Base-by-base conservation (phyloP, 2,113 vertebrate genomes). In the Xiphophorus hellerii region DNA sequence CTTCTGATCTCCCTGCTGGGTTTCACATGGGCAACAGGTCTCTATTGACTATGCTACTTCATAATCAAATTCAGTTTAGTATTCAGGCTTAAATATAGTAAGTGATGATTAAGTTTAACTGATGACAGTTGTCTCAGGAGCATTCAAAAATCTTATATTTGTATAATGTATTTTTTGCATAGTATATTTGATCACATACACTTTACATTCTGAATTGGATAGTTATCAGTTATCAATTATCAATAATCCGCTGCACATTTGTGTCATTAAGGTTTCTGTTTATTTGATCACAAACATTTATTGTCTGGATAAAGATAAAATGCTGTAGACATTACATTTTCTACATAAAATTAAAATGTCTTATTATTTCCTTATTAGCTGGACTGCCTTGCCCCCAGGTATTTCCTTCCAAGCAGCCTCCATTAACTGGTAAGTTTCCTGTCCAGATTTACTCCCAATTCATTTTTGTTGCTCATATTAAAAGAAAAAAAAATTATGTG, bases 1-100 rank as follows among this genome's bases (percentile, higher is more conserved):
- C 7, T 85, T 74, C 10, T 90, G 64, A 20, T 88, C 48, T 42
- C 77, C 15, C 74, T 89, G 66, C 76, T 92, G 62, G 80, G 77
- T 10, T 63, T 87, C 42, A 42, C 74, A 4, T 87, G 83, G 79
- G 85, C 80, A 29, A 73, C 84, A 92, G 92, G 91, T 93, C 37
- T 82, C 0, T 33, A 3, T 14, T 61, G 12, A 37, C 25, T 58
- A 54, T 29, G 1, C 29, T 33, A 62, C 44, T 58, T 58, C 20
- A n/a, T 58, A 9, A 10, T n/a, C 7, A n/a, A 22, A 25, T 58
- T 25, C 25, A 58, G 51, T 10, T 58, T 58, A 25, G 8, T 58
- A 9, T n/a, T 48, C 22, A 58, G 25, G 9, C 25, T n/a, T n/a
- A 58, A 48, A 10, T 25, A 58, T 58, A 54, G 8, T 54, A 25